A percentile compares a stretch with the other conserved stretches of the same genome.
Evolutionary conservation across 2,113 vertebrate genomes (phyloP).

Genomic region (Engystomops pustulosus): DNA sequence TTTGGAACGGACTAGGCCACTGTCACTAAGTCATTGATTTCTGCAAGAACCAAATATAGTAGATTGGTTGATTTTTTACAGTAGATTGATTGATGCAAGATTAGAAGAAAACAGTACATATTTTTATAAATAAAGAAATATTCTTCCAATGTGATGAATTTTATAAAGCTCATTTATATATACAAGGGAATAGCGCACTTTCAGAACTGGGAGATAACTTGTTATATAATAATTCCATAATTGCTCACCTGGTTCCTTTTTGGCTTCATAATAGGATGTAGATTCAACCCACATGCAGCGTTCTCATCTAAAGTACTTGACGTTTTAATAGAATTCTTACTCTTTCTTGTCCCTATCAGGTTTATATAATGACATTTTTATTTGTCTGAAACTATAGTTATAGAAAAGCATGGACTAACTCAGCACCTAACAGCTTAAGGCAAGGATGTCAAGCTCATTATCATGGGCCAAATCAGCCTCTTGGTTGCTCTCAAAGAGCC

Average conservation of each 20-base stretch:
- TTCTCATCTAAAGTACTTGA: neutral
- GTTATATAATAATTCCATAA: constrained; percentile 1
- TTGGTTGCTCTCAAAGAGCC: too few relatives aligned
- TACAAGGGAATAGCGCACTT: neutral
- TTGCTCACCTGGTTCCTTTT: neutral
- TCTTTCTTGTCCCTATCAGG: neutral
- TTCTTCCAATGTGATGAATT: neutral
- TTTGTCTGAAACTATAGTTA: neutral
- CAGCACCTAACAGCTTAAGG: neutral
- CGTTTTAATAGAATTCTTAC: neutral
- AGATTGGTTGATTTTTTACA: too few relatives aligned
- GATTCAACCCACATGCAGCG: constrained; percentile 5
- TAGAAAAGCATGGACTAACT: neutral
- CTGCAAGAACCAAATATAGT: too few relatives aligned
- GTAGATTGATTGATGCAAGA: too few relatives aligned
- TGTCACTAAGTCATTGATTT: neutral
- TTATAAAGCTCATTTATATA: neutral
- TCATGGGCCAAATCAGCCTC: too few relatives aligned
- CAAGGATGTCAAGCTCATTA: too few relatives aligned
- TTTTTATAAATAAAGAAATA: neutral
- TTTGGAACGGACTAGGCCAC: neutral
- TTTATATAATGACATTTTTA: neutral
- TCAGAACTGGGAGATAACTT: constrained; percentile 6
- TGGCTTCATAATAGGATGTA: neutral
- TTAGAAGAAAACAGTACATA: neutral